Evolutionary conservation across 2,113 vertebrate genomes (phyloP), one percentile per base, ranked within the genome.

Genomic region (Phaethon lepturus): DNA sequence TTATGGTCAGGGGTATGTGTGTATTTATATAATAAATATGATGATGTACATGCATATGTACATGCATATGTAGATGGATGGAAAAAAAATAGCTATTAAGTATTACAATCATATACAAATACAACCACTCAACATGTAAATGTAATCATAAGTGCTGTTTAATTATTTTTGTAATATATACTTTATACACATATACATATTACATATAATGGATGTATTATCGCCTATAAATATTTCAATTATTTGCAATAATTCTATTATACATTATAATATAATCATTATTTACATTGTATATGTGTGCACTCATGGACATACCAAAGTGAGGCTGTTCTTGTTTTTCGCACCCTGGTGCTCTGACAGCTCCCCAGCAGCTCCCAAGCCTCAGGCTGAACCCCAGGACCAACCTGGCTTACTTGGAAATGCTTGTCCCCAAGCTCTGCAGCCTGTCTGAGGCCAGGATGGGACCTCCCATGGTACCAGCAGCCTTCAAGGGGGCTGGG

Each of bases 371-470:
- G 19, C 68, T 84, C 55, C 40, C 45, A 24, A 47, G 28, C 8
- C 26, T 63, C 1, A 0, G 7, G 8, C 10, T 0, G 10, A 50
- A 49, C 17, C 16, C 55, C 35, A 67, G 58, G 35, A 56, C 45
- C 45, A 66, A 1, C 4, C 4, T 35, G 55, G 67, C 17, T 60
- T 4, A 11, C 44, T 75, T 2, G 2, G 47, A 68, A 18, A 18
- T 38, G 31, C 19, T 40, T 45, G 50, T 52, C 22, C 76, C 63
- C 50, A 52, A 15, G 12, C 14, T 81, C 19, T 77, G 59, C 14
- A 71, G 50, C 23, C 40, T 67, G 59, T 45, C 45, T 45, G 45
- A 33, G 31, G 33, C 19, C 20, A 17, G 76, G 63, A 38, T 10
- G 67, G 56, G 73, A 52, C 22, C 50, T 28, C 5, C 5, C 8